Percentiles rank a stretch among this genome's conserved stretches.
phyloP scores from a whole-genome alignment of 2,797 vertebrate species.

The Eidolon dupreanum region DNA sequence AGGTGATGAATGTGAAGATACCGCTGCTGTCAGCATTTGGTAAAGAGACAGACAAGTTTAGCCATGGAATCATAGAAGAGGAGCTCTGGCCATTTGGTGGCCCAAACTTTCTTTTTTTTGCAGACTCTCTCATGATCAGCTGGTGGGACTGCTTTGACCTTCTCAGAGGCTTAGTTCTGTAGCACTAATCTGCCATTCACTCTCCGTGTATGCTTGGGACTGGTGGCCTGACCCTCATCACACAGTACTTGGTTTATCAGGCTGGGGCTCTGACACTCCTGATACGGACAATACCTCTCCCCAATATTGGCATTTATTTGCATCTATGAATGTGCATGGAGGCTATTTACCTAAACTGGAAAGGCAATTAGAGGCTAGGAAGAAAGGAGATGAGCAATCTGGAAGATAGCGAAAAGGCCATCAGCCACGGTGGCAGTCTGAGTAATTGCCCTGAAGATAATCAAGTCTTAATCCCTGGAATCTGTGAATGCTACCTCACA shows the following conservation, averaged over 20 bases:
- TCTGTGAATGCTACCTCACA: neutral
- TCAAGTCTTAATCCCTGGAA: neutral
- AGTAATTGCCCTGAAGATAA: neutral
- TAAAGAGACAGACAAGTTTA: neutral
- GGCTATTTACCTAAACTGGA: neutral
- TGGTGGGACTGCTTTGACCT: neutral
- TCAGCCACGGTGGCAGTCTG: neutral
- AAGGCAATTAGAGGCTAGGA: neutral
- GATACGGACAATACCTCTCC: neutral
- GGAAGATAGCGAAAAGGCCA: neutral
- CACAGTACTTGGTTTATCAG: neutral
- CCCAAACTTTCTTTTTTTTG: neutral
- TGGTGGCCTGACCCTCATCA: neutral
- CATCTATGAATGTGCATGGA: neutral
- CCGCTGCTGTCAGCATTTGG: neutral
- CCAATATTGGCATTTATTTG: neutral
- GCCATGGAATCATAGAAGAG: neutral
- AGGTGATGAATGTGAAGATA: neutral
- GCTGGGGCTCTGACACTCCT: neutral
- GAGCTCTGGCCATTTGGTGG: neutral
- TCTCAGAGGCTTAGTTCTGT: neutral
- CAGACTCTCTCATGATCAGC: neutral
- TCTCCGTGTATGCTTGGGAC: neutral
- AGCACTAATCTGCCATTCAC: neutral
- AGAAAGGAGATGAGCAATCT: neutral